phyloP scores from a whole-genome alignment of 2,797 vertebrate species.

The Anas acuta region DNA sequence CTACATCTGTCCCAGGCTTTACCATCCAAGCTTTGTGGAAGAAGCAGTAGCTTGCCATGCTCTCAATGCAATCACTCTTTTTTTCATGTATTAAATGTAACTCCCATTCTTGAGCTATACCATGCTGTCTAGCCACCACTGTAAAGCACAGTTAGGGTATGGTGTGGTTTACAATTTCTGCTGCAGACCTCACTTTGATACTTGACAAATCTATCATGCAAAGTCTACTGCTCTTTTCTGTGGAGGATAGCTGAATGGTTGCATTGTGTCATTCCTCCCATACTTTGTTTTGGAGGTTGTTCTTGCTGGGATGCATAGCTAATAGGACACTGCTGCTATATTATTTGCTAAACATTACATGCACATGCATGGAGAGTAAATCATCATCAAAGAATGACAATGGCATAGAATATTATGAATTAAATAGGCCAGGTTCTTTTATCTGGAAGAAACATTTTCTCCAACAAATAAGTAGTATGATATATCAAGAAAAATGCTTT shows the following conservation, averaged over 20 bases:
- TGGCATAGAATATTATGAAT: not conserved
- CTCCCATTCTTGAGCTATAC: fast-evolving
- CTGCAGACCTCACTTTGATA: not conserved
- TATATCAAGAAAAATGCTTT: not conserved
- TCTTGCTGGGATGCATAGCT: not conserved
- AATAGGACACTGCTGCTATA: not conserved
- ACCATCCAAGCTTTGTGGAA: not conserved
- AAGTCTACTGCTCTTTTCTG: not conserved
- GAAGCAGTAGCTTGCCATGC: not conserved
- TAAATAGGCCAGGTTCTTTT: not conserved
- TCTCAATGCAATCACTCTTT: not conserved
- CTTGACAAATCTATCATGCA: not conserved
- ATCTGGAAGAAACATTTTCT: not conserved
- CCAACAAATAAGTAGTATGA: not conserved
- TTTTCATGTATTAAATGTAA: fast-evolving
- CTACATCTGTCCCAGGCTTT: not conserved
- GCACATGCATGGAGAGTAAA: not conserved
- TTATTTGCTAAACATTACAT: not conserved
- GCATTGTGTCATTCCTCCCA: fast-evolving
- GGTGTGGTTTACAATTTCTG: not conserved
- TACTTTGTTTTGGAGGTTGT: not conserved
- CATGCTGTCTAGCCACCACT: not conserved
- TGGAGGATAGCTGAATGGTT: not conserved
- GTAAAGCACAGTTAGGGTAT: not conserved
- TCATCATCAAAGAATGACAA: not conserved